phyloP scores from a whole-genome alignment of 2,113 vertebrate genomes.

The Heterotis niloticus region DNA sequence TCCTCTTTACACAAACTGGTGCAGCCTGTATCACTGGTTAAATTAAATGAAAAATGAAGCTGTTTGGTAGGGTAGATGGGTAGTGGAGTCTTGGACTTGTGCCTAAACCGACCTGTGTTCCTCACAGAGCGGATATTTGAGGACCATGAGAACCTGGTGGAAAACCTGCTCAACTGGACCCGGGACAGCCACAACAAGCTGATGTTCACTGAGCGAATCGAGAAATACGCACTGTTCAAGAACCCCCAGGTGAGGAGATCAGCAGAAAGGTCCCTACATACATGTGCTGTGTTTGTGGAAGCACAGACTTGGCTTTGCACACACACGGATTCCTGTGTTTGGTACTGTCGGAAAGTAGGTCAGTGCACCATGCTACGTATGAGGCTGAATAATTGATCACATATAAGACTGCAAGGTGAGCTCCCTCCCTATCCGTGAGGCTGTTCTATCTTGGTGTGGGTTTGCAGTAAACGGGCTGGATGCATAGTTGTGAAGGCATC shows the following conservation, averaged over 20 bases:
- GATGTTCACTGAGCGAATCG: slow-evolving; percentile 94
- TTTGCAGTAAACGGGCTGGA: neutral
- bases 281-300: neutral
- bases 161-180: slow-evolving; percentile 97
- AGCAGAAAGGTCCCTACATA: neutral
- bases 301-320: neutral
- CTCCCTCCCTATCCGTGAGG: neutral
- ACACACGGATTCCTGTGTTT: neutral
- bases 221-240: slow-evolving; percentile 97
- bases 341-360: slow-evolving; percentile 47
- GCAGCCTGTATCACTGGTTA: too few relatives aligned
- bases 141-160: slow-evolving; percentile 97
- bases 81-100: neutral
- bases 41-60: too few relatives aligned
- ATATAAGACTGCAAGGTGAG: slow-evolving; percentile 39
- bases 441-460: neutral
- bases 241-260: slow-evolving; percentile 82
- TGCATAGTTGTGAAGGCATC: neutral
- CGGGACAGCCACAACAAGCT: slow-evolving; percentile 97
- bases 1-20: too few relatives aligned
- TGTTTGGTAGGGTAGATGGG: neutral
- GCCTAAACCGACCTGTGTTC: neutral
- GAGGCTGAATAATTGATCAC: slow-evolving; percentile 57
- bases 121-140: slow-evolving; percentile 90
- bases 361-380: slow-evolving; percentile 39